Base-by-base conservation (phyloP, 2,888 invertebrate species). In the Chirona hameri region DNA sequence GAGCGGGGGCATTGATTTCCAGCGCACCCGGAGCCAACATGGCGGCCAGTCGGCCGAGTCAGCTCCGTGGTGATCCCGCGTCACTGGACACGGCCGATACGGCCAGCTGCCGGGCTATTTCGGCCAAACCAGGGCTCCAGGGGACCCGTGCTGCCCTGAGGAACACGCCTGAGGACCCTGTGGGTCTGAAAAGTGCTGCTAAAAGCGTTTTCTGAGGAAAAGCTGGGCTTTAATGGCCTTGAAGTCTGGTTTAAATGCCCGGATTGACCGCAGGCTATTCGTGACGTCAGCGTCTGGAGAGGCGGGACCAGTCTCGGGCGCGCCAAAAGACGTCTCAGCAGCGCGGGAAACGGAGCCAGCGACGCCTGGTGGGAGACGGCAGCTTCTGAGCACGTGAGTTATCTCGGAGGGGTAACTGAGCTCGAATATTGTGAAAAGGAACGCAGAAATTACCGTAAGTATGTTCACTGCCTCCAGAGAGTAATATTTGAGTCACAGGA, bases 161-260 rank as follows among this genome's bases (percentile, higher is more conserved):
- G 31, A 14, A 24, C 3, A 31, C 76, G 39, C 39, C 39, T 9
- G 46, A 24, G 76, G 24, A 0, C 9, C 39, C 3, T 12, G 15
- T 2, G 15, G 46, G 39, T 2, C 46, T 0, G 24, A 72, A 72
- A 76, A 39, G 39, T 24, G 21, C 14, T 65, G 10, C 65, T 4
- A 65, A n/a, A 27, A 12, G 65, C 65, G 65, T 24, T 76, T 76
- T 46, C 39, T 46, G 18, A 39, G 24, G 14, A 14, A 46, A 15
- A 76, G 39, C 39, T 76, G 76, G 76, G 0, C 46, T 76, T 76
- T 76, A 76, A 76, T 76, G 76, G 76, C 76, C 76, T 76, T 76
- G 76, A 12, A 76, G 46, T 76, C 46, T 0, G 76, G 76, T 76
- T 76, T 76, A 76, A 76, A 76, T 10, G 76, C 76, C 76, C 76